Conservation (phyloP, 2,113 vertebrate genomes). For the Seriola aureovittata region DNA sequence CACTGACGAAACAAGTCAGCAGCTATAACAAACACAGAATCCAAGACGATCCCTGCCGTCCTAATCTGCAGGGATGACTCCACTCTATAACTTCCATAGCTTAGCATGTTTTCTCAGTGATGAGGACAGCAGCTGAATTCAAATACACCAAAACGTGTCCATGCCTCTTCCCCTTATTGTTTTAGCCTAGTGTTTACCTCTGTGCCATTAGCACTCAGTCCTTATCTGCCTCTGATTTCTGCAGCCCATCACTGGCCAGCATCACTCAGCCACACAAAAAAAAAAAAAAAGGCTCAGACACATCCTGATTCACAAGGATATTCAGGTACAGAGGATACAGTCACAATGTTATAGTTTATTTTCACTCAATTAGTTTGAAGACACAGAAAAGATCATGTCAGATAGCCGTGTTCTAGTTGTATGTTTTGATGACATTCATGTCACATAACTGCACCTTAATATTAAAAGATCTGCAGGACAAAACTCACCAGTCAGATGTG, state of each 20-base stretch:
- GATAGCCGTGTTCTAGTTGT: background rate
- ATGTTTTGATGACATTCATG: background rate
- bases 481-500: constrained; percentile 77
- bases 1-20: background rate
- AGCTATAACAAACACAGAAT: background rate
- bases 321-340: background rate
- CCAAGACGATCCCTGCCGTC: background rate
- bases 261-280: constrained; percentile 29
- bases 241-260: constrained; percentile 52
- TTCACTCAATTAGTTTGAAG: constrained; percentile 38
- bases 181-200: constrained; percentile 41
- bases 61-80: constrained; percentile 3
- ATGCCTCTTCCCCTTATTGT: background rate
- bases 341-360: background rate
- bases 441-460: constrained; percentile 15
- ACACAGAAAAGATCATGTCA: constrained; percentile 23
- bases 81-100: constrained; percentile 47
- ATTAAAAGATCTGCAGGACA: constrained; percentile 20
- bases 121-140: background rate
- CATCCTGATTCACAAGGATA: constrained; percentile 35
- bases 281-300: constrained; percentile 28
- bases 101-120: constrained; percentile 4
- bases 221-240: constrained; percentile 59
- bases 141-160: background rate
- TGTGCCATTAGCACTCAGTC: constrained; percentile 50